Percentiles rank a stretch among this genome's conserved stretches.
phyloP scores from a whole-genome alignment of 2,113 vertebrate species.

The Charadrius vociferus region DNA sequence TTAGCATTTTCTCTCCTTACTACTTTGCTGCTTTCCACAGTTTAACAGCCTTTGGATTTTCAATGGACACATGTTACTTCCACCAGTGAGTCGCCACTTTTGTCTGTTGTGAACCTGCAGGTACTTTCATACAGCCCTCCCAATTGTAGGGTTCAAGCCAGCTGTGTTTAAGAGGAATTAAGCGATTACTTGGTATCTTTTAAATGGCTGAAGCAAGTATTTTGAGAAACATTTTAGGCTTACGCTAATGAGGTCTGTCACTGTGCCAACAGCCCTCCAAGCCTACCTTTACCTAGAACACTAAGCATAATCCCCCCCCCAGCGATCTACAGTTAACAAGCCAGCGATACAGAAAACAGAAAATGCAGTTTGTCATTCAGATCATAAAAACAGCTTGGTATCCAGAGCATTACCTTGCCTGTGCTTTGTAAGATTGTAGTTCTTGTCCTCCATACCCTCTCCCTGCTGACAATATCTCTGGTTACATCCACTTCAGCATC shows the following conservation, averaged over 20 bases:
- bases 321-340: background rate
- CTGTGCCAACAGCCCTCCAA: background rate
- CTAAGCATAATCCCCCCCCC: background rate
- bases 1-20: background rate
- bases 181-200: background rate
- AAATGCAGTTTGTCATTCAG: background rate
- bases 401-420: constrained; percentile 86
- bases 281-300: background rate
- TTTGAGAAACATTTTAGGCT: background rate
- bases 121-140: background rate
- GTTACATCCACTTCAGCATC: constrained; percentile 98
- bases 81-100: background rate
- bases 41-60: background rate
- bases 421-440: constrained; percentile 98
- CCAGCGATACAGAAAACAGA: background rate
- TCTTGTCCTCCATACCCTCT: constrained; percentile 96
- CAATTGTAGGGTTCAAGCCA: rapidly evolving
- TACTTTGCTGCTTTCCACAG: background rate
- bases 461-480: constrained; percentile 96
- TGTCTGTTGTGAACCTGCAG: background rate
- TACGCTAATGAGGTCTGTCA: background rate
- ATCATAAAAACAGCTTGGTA: background rate
- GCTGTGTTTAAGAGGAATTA: background rate
- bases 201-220: background rate
- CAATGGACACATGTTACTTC: rapidly evolving